These are phyloP conservation scores for Hyaena hyaena DNA, from an alignment of 2,113 vertebrate genomes.

Conservation along the genomic window DNA sequence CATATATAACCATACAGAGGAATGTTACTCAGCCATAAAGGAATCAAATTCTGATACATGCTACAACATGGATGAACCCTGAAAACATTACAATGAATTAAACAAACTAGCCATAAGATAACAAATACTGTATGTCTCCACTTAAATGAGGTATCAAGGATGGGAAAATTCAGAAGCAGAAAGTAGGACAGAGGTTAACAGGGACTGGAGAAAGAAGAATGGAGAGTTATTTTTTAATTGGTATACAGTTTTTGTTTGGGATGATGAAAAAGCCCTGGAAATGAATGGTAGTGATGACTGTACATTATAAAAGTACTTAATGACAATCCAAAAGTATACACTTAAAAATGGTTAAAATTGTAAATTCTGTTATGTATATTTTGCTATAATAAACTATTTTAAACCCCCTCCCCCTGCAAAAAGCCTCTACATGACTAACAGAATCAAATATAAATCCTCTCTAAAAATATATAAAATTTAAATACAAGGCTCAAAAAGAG, in stretches of 20 bases:
- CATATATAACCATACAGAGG: background rate
- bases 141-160: background rate
- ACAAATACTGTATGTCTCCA: background rate
- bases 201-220: background rate
- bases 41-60: constrained; percentile 26
- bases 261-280: background rate
- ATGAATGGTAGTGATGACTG: background rate
- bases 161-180: background rate
- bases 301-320: background rate
- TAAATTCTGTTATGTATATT: background rate
- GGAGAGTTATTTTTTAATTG: background rate
- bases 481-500: background rate
- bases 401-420: background rate
- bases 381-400: background rate
- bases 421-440: background rate
- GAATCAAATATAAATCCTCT: constrained; percentile 10
- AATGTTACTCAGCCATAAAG: constrained; percentile 6
- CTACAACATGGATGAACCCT: background rate
- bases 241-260: background rate
- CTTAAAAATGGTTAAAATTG: background rate
- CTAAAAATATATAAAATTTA: background rate
- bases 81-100: background rate
- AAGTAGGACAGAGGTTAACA: background rate
- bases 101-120: background rate
- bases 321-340: background rate